Percentiles rank a stretch among this genome's conserved stretches.
Conservation (phyloP, 2,888 invertebrate species). For the Mycalesis mineus region DNA sequence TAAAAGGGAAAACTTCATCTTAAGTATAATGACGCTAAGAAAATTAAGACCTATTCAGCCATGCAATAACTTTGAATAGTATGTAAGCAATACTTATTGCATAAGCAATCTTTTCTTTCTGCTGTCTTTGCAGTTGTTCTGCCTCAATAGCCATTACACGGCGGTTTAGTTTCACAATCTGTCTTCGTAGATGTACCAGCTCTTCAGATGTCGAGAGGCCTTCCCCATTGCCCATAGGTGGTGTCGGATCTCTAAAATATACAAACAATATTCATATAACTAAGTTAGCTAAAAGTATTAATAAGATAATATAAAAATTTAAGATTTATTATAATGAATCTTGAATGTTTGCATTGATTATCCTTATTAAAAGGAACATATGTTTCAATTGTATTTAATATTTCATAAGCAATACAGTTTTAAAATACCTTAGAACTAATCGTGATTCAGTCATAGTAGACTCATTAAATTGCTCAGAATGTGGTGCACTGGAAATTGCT, state of each 20-base stretch:
- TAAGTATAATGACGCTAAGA: constrained; percentile 48
- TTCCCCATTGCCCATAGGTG: constrained; percentile 81
- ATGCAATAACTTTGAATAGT: constrained; percentile 89
- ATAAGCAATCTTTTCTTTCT: constrained; percentile 91
- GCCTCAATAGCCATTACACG: constrained; percentile 92
- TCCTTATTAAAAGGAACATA: no score
- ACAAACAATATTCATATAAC: background rate
- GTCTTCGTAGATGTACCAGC: constrained; percentile 88
- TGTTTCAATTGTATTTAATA: no score
- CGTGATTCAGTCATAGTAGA: constrained; percentile 72
- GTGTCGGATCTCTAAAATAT: constrained; percentile 81
- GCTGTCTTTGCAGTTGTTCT: constrained; percentile 88
- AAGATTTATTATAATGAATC: no score
- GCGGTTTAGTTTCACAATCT: constrained; percentile 91
- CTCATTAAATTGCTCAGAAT: constrained; percentile 64
- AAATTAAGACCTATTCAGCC: constrained; percentile 80
- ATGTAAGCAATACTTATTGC: constrained; percentile 91
- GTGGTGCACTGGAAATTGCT: constrained; percentile 56
- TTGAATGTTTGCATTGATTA: no score
- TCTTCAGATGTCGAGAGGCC: constrained; percentile 86
- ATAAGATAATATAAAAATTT: no score
- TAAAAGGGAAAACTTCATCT: constrained; percentile 61
- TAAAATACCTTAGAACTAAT: constrained; percentile 59
- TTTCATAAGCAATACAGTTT: background rate
- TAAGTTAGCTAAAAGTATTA: no score